Base-by-base conservation (phyloP, 2,113 vertebrate species). In the Microcebus murinus region DNA sequence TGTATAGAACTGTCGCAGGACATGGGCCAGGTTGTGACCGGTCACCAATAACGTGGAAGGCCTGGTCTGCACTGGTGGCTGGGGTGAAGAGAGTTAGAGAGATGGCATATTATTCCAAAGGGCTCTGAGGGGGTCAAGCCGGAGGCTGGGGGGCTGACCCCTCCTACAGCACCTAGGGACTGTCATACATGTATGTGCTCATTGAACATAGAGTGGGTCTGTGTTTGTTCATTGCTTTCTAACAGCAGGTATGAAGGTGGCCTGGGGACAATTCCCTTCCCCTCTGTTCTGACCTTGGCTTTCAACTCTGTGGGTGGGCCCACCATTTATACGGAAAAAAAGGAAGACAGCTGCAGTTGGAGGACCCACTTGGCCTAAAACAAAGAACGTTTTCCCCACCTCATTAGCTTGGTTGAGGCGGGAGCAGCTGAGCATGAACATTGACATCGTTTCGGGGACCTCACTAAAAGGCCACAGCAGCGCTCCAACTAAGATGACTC, bases 351-450 rank as follows among this genome's bases (percentile, higher is more conserved):
- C 67, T 87, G 29, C 57, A 3, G 71, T 27, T 86, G 36, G 96
- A 92, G 74, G 71, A 61, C 20, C 59, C 87, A 68, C 12, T 88
- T 85, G 48, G 42, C 68, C 61, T 14, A 57, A 95, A 95, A 95
- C 81, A 92, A 97, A 94, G 67, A 79, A 63, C 13, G 4, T 84
- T 94, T 89, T 57, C 74, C 68, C 48, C 34, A 6, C 39, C 93
- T 96, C 82, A 42, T 96, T 94, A 96, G 93, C 89, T 52, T 57
- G 36, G 82, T 10, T 45, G 79, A 93, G 57, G 68, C 12, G 0
- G 95, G 82, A 42, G 68, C 89, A 83, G 55, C 87, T 85, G 83
- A 93, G 89, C 74, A 8, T 93, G 83, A 91, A 87, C 79, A 84
- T 0, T 95, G 95, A 87, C 96, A 83, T 20, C 13, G 3, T 87